Conservation (phyloP, 2,113 vertebrate species). For the Abramis brama region DNA sequence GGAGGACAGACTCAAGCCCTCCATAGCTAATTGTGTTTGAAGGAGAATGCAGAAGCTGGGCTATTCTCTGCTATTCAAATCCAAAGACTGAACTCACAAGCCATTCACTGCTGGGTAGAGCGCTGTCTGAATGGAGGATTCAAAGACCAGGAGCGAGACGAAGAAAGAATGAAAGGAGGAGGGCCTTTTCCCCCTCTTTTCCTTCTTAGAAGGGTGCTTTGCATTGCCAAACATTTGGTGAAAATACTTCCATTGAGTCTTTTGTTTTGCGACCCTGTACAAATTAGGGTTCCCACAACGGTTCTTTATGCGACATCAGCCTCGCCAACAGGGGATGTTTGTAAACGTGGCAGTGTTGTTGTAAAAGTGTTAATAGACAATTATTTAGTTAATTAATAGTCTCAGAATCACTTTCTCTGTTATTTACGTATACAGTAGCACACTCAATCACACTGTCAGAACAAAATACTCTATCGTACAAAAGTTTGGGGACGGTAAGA, state of each 20-base stretch:
- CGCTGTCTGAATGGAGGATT: slow-evolving; percentile 72
- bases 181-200: slow-evolving; percentile 66
- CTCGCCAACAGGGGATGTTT: slow-evolving; percentile 37
- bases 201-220: slow-evolving; percentile 59
- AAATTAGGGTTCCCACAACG: slow-evolving; percentile 53
- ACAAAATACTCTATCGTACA: not conserved
- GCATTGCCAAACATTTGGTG: slow-evolving; percentile 69
- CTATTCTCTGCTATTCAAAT: slow-evolving; percentile 74
- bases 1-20: slow-evolving; percentile 63
- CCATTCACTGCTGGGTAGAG: slow-evolving; percentile 72
- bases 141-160: slow-evolving; percentile 58
- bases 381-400: slow-evolving; percentile 51
- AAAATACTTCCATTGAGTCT: slow-evolving; percentile 56
- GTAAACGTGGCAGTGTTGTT: slow-evolving; percentile 45
- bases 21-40: slow-evolving; percentile 78
- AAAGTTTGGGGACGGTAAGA: not conserved
- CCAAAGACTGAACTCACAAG: slow-evolving; percentile 63
- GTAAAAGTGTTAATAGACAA: slow-evolving; percentile 39
- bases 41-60: slow-evolving; percentile 65
- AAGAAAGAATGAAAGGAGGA: slow-evolving; percentile 65
- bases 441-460: not conserved
- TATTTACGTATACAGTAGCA: not conserved
- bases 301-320: slow-evolving; percentile 37
- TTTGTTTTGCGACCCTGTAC: slow-evolving; percentile 50
- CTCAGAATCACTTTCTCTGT: slow-evolving; percentile 35